phyloP scores from a whole-genome alignment of 2,797 vertebrate species.

The Uromys caudimaculatus region DNA sequence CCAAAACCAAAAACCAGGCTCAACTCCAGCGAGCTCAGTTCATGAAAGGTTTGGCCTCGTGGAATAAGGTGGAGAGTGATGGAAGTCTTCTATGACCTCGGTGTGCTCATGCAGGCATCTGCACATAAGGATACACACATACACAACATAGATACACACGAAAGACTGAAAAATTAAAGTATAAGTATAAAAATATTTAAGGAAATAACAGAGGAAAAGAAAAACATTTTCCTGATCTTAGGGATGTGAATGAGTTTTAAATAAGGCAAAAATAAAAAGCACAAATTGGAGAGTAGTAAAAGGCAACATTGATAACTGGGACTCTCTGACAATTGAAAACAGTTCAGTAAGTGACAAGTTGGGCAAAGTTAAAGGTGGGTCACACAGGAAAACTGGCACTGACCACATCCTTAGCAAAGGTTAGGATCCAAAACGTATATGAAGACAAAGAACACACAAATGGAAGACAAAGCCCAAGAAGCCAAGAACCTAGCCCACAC shows the following conservation, averaged over 20 bases:
- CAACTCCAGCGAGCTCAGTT: background rate
- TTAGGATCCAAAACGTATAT: background rate
- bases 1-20: background rate
- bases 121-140: no score
- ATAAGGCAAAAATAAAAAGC: background rate
- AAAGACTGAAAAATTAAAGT: slow-evolving; percentile 33
- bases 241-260: slow-evolving; percentile 52
- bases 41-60: background rate
- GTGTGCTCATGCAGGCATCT: background rate
- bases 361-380: slow-evolving; percentile 3
- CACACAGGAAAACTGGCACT: background rate
- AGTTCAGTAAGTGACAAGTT: background rate
- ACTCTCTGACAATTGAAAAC: background rate
- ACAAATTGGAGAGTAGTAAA: slow-evolving; percentile 28
- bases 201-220: background rate
- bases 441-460: background rate
- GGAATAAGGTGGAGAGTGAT: background rate
- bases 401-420: slow-evolving; percentile 2
- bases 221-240: background rate
- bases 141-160: background rate
- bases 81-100: background rate
- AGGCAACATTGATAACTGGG: slow-evolving; percentile 18
- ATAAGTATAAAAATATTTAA: background rate
- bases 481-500: background rate
- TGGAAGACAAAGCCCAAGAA: slow-evolving; percentile 46